These are phyloP conservation scores for Benitochromis conjunctus DNA, from an alignment of 2,113 vertebrate species.

Conservation along the genomic window DNA sequence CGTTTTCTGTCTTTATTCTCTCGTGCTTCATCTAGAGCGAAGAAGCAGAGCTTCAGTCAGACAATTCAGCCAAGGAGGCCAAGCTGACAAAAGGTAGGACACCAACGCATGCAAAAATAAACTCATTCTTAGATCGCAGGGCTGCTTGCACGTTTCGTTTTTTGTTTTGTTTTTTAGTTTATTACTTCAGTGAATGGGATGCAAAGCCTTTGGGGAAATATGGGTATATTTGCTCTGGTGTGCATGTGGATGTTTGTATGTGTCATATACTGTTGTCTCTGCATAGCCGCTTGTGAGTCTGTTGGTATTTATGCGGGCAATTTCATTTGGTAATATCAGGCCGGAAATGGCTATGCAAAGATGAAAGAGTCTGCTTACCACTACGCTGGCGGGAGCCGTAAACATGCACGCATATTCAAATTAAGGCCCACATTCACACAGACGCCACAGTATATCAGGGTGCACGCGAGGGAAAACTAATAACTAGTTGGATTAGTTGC, in stretches of 20 bases:
- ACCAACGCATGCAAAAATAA: background rate
- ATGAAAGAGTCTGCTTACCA: conserved; percentile 27
- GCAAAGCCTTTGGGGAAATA: background rate
- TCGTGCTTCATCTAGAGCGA: conserved; percentile 5
- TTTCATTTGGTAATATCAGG: conserved; percentile 20
- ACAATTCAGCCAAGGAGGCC: conserved; percentile 55
- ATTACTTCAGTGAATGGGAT: conserved; percentile 1
- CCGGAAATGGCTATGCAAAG: conserved; percentile 7
- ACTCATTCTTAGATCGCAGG: background rate
- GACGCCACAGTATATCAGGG: background rate
- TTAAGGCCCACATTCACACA: background rate
- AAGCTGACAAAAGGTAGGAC: conserved; percentile 74
- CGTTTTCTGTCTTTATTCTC: background rate
- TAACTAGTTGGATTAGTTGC: background rate
- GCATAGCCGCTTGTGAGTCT: background rate
- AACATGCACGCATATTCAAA: conserved; percentile 24
- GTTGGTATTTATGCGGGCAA: conserved; percentile 17
- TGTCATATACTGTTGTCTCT: background rate
- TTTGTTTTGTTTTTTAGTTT: background rate
- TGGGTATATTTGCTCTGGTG: background rate
- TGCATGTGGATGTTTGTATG: background rate
- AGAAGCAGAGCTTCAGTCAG: conserved; percentile 31
- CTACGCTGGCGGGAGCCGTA: background rate
- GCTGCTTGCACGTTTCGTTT: background rate
- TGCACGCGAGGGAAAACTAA: background rate